A percentile compares a stretch with the other conserved stretches of the same genome.
Evolutionary conservation across 2,888 invertebrate genomes (phyloP).

Genomic region (Yponomeuta evonymella): DNA sequence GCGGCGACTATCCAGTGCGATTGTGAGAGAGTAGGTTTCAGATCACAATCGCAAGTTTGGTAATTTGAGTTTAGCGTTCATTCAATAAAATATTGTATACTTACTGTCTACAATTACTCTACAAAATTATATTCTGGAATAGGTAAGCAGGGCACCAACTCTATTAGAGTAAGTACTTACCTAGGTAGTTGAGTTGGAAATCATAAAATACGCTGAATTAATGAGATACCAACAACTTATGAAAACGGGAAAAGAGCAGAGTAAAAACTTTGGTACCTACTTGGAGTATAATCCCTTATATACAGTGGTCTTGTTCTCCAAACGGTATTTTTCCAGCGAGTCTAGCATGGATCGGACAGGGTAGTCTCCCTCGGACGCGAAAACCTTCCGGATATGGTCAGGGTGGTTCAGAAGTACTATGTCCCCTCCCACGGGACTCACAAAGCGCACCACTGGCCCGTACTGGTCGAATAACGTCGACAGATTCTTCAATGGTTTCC

Average conservation of each 20-base stretch:
- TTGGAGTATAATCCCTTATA: conserved; percentile 75
- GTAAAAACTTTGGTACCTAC: conserved; percentile 49
- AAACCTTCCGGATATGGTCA: conserved; percentile 79
- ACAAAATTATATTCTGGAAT: no score
- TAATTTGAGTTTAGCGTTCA: no score
- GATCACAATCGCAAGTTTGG: no score
- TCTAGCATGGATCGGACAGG: conserved; percentile 79
- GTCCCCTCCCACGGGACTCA: conserved; percentile 79
- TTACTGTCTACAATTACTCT: no score
- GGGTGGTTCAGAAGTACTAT: conserved; percentile 79
- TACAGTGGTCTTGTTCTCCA: conserved; percentile 69
- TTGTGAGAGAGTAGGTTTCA: no score
- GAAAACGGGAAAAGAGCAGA: neutral
- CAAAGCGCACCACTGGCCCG: conserved; percentile 80
- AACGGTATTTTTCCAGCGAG: conserved; percentile 79
- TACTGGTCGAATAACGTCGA: conserved; percentile 69
- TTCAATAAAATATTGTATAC: no score
- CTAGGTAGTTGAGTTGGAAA: no score
- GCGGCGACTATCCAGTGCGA: no score
- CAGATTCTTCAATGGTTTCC: conserved; percentile 45
- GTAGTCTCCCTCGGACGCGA: conserved; percentile 75
- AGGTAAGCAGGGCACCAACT: no score
- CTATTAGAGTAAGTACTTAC: no score
- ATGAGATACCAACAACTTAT: no score
- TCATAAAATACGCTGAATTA: no score